These are phyloP conservation scores for Dipodomys spectabilis DNA, from an alignment of 2,113 vertebrate species.

Conservation along the genomic window DNA sequence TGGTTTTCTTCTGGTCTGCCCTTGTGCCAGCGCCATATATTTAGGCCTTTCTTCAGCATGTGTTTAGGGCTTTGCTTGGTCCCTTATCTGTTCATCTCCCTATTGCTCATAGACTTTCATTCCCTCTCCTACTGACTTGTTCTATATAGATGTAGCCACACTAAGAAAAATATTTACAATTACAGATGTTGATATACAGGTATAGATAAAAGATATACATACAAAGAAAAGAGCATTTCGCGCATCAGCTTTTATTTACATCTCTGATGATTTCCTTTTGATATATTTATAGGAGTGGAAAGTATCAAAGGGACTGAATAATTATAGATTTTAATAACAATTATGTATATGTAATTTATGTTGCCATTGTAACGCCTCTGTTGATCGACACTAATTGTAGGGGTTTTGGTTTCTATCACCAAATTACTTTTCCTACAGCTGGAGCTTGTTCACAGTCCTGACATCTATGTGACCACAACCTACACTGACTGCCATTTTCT, in stretches of 20 bases:
- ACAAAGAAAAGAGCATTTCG: not conserved
- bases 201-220: not conserved
- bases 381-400: not conserved
- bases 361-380: not conserved
- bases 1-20: not conserved
- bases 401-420: not conserved
- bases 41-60: not conserved
- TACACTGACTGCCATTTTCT: not conserved
- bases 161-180: too few relatives aligned
- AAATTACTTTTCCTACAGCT: not conserved
- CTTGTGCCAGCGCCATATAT: not conserved
- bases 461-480: not conserved
- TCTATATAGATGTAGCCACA: not conserved
- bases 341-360: not conserved
- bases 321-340: not conserved
- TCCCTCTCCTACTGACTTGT: not conserved
- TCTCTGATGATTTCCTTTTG: slow-evolving; percentile 48
- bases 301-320: not conserved
- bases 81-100: not conserved
- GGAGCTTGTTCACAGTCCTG: not conserved
- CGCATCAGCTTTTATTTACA: not conserved
- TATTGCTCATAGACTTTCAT: not conserved
- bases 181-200: too few relatives aligned
- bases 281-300: not conserved
- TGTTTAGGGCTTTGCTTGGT: not conserved